Conservation (phyloP, 2,113 vertebrate genomes). For the Stictonetta naevosa region DNA sequence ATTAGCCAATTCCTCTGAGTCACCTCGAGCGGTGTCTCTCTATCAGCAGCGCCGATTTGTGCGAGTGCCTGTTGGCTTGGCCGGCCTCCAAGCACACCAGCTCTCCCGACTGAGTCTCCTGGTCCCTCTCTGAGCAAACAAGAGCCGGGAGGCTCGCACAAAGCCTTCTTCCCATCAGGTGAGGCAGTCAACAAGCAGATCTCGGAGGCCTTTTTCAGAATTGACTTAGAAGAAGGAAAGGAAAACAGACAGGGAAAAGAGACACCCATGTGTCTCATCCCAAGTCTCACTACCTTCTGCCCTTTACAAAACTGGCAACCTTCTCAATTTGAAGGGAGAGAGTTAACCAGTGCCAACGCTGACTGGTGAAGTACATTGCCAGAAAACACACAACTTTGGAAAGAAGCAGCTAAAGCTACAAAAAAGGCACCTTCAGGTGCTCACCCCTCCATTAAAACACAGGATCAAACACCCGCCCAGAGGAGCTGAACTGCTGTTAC, state of each 20-base stretch:
- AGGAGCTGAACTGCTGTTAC: neutral
- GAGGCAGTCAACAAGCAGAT: neutral
- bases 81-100: slow-evolving; percentile 15
- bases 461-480: neutral
- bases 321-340: neutral
- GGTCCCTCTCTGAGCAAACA: neutral
- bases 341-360: neutral
- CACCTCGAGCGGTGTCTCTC: slow-evolving; percentile 7
- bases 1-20: slow-evolving; percentile 46
- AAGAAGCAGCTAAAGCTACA: neutral
- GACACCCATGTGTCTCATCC: rapidly evolving
- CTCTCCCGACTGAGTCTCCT: neutral
- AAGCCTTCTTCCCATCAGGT: neutral
- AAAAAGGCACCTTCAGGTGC: neutral
- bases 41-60: neutral
- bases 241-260: neutral
- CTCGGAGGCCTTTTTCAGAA: neutral
- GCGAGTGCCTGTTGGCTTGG: slow-evolving; percentile 2
- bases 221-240: neutral
- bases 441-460: neutral
- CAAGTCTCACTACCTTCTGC: neutral
- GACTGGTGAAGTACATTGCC: neutral
- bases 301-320: neutral
- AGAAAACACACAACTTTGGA: neutral
- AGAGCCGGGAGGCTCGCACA: neutral